phyloP scores from a whole-genome alignment of 2,113 vertebrate species.

The Pelvicachromis taeniatus region DNA sequence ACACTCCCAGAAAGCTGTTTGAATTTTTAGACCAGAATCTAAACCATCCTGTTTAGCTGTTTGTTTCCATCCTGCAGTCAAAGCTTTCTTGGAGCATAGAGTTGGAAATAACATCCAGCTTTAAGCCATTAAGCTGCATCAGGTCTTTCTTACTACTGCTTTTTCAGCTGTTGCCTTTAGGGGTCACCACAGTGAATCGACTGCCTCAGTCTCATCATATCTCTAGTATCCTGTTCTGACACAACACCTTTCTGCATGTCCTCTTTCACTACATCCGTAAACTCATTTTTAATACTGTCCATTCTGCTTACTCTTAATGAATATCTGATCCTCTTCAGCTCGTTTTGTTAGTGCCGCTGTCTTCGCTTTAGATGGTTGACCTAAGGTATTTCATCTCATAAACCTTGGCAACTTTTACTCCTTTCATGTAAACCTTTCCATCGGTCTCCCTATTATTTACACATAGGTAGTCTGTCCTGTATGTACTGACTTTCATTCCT shows the following conservation, averaged over 20 bases:
- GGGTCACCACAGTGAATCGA: neutral
- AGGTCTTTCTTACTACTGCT: neutral
- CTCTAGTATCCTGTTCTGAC: neutral
- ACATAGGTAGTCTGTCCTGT: rapidly evolving
- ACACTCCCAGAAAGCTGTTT: slow-evolving; percentile 21
- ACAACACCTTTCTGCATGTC: neutral
- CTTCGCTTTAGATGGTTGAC: neutral
- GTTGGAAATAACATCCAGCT: slow-evolving; percentile 43
- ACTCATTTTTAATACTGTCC: neutral
- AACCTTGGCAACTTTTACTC: neutral
- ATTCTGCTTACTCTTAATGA: rapidly evolving
- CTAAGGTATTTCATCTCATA: neutral
- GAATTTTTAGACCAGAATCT: slow-evolving; percentile 25
- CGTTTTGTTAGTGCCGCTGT: rapidly evolving
- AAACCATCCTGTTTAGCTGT: slow-evolving; percentile 31
- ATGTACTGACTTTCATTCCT: neutral
- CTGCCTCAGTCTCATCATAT: neutral
- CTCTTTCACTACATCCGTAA: neutral
- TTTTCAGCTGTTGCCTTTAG: neutral
- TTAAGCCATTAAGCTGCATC: slow-evolving; percentile 7
- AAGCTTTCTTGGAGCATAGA: neutral
- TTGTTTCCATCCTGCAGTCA: slow-evolving; percentile 43
- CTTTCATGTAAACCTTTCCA: neutral
- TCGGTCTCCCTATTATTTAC: neutral
- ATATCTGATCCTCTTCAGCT: neutral